Base-by-base conservation (phyloP, 2,888 invertebrate genomes). In the Aricia artaxerxes region DNA sequence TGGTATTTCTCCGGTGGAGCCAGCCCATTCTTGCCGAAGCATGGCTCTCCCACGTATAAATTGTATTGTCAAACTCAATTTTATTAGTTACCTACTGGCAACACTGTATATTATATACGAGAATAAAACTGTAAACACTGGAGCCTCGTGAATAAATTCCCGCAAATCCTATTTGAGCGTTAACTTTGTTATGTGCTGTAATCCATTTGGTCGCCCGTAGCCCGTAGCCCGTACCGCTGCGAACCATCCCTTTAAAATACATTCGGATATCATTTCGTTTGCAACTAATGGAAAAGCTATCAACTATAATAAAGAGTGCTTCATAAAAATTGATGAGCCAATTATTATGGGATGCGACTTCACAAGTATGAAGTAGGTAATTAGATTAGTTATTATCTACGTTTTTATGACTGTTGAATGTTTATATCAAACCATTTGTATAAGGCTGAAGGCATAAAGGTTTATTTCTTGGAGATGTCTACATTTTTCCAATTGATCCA, bases 101-200 rank as follows among this genome's bases (percentile, higher is more conserved):
- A 69, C 38, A 69, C 13, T 13, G 69, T 38, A 69, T 31, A 64
- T 69, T 69, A 35, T 35, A 69, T 16, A 35, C 1, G 38, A 69
- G 16, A 69, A 69, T 69, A 69, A 69, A 69, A 69, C 69, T 35
- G 69, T 35, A 69, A 69, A 69, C 69, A 38, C 69, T 16, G 69
- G n/a, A 64, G 35, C 35, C 38, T 16, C 35, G 38, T 38, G 69
- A 69, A 69, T 69, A 69, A 69, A 38, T 69, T 69, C 69, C 69
- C 69, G 69, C 69, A 69, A 69, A 69, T 69, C 69, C 35, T 69
- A 69, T 69, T 35, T 69, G 35, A 38, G 16, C 69, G 69, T 69
- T 69, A 69, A 69, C 69, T 69, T 69, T 38, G 69, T 69, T 69
- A 38, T 69, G 69, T 69, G 69, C 5, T 69, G 69, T 69, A 69